Conservation (phyloP, 2,888 invertebrate genomes). For the Machimus atricapillus region DNA sequence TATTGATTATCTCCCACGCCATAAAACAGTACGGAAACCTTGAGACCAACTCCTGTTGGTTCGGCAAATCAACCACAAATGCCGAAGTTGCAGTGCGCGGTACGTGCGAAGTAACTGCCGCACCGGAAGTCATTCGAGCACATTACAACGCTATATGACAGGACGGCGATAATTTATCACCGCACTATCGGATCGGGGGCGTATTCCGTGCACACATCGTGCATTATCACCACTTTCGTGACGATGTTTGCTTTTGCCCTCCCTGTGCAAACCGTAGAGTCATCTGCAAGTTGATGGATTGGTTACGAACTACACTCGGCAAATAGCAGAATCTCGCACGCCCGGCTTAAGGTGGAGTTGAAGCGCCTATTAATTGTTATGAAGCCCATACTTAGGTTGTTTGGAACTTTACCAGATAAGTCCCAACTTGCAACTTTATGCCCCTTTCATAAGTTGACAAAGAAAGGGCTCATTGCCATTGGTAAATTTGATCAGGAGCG, state of each 20-base stretch:
- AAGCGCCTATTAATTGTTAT: background rate
- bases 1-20: background rate
- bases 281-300: background rate
- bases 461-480: background rate
- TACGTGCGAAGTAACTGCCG: background rate
- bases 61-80: background rate
- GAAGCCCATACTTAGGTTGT: background rate
- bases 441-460: background rate
- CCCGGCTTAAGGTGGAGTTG: background rate
- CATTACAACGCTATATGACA: background rate
- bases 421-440: background rate
- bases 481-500: background rate
- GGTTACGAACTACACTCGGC: background rate
- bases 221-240: background rate
- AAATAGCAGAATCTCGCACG: background rate
- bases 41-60: background rate
- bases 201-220: background rate
- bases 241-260: background rate
- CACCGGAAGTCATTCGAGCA: background rate
- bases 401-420: background rate
- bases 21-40: background rate
- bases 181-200: background rate
- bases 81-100: background rate
- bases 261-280: background rate
- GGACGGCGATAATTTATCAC: background rate